These are phyloP conservation scores for Macrocentrus cingulum DNA, from an alignment of 1,140 invertebrate genomes.

Conservation along the genomic window DNA sequence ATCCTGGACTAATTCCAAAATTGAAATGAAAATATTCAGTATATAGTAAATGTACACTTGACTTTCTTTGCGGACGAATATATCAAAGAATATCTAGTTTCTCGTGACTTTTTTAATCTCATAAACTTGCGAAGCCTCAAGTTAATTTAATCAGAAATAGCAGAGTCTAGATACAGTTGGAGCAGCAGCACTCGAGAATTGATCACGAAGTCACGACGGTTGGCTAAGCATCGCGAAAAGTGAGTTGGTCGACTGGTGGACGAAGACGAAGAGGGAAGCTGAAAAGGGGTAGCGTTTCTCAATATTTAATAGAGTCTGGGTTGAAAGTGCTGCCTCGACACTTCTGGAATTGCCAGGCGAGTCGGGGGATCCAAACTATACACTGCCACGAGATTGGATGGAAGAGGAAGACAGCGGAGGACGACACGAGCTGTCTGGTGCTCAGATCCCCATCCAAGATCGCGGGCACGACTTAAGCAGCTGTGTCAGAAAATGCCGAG, in stretches of 20 bases:
- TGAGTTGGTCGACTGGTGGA: constrained; percentile 2
- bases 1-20: too few species aligned
- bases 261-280: constrained; percentile 2
- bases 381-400: background rate
- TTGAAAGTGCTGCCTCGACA: constrained; percentile 56
- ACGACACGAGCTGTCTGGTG: constrained; percentile 18
- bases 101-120: too few species aligned
- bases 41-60: too few species aligned
- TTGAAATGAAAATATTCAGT: too few species aligned
- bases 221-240: background rate
- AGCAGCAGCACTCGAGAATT: constrained; percentile 19
- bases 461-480: constrained; percentile 40
- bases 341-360: constrained; percentile 56
- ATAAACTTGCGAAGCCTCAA: too few species aligned
- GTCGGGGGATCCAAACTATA: constrained; percentile 27
- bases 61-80: too few species aligned
- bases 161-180: background rate
- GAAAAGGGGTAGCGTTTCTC: constrained; percentile 46
- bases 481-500: constrained; percentile 23
- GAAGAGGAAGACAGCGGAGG: constrained; percentile 1
- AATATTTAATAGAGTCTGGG: constrained; percentile 59
- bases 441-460: constrained; percentile 16
- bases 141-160: too few species aligned
- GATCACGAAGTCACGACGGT: constrained; percentile 14
- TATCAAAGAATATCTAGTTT: too few species aligned